Base-by-base conservation (phyloP, 2,797 vertebrate genomes). In the Pteronotus mesoamericanus region DNA sequence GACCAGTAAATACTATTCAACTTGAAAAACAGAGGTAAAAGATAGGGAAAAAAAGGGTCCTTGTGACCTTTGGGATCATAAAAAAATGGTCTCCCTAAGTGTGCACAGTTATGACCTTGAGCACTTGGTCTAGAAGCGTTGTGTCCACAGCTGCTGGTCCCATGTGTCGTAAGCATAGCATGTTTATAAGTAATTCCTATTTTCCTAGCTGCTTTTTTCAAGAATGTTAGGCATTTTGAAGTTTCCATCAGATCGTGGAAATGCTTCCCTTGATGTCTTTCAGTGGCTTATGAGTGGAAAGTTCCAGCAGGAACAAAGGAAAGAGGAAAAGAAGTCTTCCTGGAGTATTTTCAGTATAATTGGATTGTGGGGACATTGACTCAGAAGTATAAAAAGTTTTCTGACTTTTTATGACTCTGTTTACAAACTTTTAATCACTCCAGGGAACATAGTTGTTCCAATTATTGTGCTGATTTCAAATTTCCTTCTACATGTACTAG, bases 341-440 rank as follows among this genome's bases (percentile, higher is more conserved):
- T 80, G 39, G 79, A 85, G 46, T n/a, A 2, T 61, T 78, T 94
- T 89, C 57, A 18, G 66, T 51, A 46, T 97, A 95, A 97, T 96
- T 97, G 92, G 94, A 72, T 96, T 71, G 90, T 90, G 32, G 97
- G 95, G 92, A 96, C 85, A 57, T 71, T 79, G 55, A 94, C 94
- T 79, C 97, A 87, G 71, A 94, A 89, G 96, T 44, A 86, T 72
- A 92, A 87, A 82, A 97, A 90, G 53, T 96, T 97, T 87, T 44
- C 42, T 86, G 39, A 95, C 29, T 85, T 89, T 51, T 3, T 88
- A 32, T 9, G 24, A 55, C 94, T 96, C 19, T 1, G 15, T 75
- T 86, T 94, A 46, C 34, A 94, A 97, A 96, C 94, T 96, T 97
- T 82, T 97, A 97, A 97, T 96, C 90, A 94, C 97, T 83, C 66